phyloP scores from a whole-genome alignment of 2,888 invertebrate species.

The Trachelus iudaicus region DNA sequence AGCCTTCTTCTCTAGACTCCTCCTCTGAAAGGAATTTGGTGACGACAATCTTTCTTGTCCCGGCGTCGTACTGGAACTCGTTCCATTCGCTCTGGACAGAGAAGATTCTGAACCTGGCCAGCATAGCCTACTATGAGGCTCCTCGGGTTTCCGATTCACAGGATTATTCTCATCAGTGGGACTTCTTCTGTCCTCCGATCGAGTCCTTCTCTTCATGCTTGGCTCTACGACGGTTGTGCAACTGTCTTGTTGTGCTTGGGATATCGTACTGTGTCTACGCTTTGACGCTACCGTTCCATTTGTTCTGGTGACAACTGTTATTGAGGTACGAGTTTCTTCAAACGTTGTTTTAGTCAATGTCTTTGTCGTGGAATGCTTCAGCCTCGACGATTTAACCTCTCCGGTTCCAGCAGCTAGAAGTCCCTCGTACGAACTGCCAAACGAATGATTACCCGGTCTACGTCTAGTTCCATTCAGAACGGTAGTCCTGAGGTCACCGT shows the following conservation, averaged over 20 bases:
- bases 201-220: constrained; percentile 50
- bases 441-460: background rate
- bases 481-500: background rate
- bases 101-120: constrained; percentile 41
- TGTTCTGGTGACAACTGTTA: constrained; percentile 21
- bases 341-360: background rate
- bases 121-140: constrained; percentile 37
- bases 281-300: constrained; percentile 31
- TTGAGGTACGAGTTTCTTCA: constrained; percentile 2
- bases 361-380: background rate
- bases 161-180: constrained; percentile 67
- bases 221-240: constrained; percentile 35
- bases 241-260: constrained; percentile 27
- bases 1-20: constrained; percentile 60
- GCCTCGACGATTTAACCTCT: background rate
- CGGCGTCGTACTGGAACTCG: background rate
- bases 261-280: constrained; percentile 50
- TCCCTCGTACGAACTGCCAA: background rate
- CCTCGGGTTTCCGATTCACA: constrained; percentile 56
- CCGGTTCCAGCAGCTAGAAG: background rate
- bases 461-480: background rate
- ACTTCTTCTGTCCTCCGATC: constrained; percentile 55
- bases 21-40: constrained; percentile 54
- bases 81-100: background rate
- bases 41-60: constrained; percentile 53